Base-by-base conservation (phyloP, 2,888 invertebrate species). In the Ditylenchus weischeri region DNA sequence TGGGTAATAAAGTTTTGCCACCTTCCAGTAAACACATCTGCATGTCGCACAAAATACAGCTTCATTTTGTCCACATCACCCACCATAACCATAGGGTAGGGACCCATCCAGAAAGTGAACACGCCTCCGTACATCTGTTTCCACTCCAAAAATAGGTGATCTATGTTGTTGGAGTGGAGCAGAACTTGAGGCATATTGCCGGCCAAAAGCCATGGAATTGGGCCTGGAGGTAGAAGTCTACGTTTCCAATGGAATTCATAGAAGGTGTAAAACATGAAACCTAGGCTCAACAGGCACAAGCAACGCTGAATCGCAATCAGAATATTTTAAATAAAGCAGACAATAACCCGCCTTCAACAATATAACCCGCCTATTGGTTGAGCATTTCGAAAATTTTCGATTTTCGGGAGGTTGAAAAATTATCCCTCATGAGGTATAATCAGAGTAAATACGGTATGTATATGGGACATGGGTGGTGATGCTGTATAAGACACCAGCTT, bases 61-160 rank as follows among this genome's bases (percentile, higher is more conserved):
- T 75, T 76, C 69, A 80, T 78, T 21, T 64, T 61, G 23, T 67
- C 64, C 38, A 74, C 65, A 35, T 77, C 77, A 48, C 65, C 69
- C 29, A 80, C 81, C 77, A 81, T 79, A 13, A 81, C 79, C 54
- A 81, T 69, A 5, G 79, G 79, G 50, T 77, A 21, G 43, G 36
- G 54, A 7, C 81, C 81, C 61, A 81, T 81, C 81, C 81, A 81
- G n/a, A 81, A 77, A 4, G 81, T 81, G 70, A 80, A 81, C 23
- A 80, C 74, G 8, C 75, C 72, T 18, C 79, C 79, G 57, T 74
- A 79, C 36, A 68, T 38, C 43, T 66, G 69, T 49, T 73, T 73
- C 77, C 76, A 79, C 10, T 63, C 49, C 11, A 69, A 64, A 57
- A 79, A 75, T 21, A 78, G 64, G 18, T 67, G 66, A 58, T 78